These are phyloP conservation scores for Lissonota sp. DNA, from an alignment of 2,888 invertebrate genomes.

Conservation along the genomic window DNA sequence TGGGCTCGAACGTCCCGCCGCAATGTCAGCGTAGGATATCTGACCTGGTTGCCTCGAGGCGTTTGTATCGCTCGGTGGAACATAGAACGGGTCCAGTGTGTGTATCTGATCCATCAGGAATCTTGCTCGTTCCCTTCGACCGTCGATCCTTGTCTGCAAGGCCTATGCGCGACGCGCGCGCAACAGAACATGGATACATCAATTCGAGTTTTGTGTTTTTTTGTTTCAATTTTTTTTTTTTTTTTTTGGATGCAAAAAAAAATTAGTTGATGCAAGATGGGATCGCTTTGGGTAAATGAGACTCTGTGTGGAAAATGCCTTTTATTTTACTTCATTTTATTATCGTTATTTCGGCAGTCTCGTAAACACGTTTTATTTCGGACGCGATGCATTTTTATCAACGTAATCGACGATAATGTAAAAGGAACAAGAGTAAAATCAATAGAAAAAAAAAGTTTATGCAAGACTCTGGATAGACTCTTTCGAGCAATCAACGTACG, in stretches of 20 bases:
- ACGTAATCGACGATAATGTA: slow-evolving; percentile 32
- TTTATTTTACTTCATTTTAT: slow-evolving; percentile 39
- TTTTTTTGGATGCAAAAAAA: slow-evolving; percentile 35
- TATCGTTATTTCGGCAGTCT: slow-evolving; percentile 40
- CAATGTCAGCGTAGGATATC: slow-evolving; percentile 88
- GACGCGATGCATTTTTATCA: slow-evolving; percentile 27
- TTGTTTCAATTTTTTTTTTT: slow-evolving; percentile 25
- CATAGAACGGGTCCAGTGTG: slow-evolving; percentile 91
- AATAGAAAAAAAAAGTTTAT: slow-evolving; percentile 52
- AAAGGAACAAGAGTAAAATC: slow-evolving; percentile 42
- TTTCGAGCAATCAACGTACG: slow-evolving; percentile 19
- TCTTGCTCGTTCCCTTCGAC: slow-evolving; percentile 89
- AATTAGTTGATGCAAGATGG: slow-evolving; percentile 19
- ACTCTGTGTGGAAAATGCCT: slow-evolving; percentile 54
- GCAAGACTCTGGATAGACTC: slow-evolving; percentile 37
- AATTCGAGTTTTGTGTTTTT: slow-evolving; percentile 68
- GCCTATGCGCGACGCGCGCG: slow-evolving; percentile 84
- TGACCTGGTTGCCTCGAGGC: slow-evolving; percentile 82
- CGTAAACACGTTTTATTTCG: slow-evolving; percentile 51
- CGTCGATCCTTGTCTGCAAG: slow-evolving; percentile 87
- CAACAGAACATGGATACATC: slow-evolving; percentile 79
- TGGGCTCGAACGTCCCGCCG: slow-evolving; percentile 86
- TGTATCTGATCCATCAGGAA: slow-evolving; percentile 89
- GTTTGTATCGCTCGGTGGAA: slow-evolving; percentile 85
- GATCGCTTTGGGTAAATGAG: slow-evolving; percentile 31